Conservation (phyloP, 2,888 invertebrate species). For the Allophyes oxyacanthae region DNA sequence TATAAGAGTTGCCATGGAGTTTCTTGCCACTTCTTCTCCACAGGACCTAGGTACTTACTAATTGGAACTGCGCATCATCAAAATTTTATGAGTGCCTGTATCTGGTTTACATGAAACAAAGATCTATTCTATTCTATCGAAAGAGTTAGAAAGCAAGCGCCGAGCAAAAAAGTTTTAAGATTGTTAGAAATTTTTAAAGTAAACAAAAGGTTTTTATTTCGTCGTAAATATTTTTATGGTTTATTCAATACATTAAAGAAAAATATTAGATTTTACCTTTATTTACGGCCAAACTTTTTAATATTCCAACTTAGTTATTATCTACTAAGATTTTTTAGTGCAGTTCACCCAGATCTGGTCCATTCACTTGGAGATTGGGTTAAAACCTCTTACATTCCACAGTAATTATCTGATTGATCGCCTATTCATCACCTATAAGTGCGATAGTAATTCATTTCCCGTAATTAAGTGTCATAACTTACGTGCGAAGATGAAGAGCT, state of each 20-base stretch:
- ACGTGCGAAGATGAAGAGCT: conserved; percentile 42
- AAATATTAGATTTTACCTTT: background rate
- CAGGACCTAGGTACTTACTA: too few species aligned
- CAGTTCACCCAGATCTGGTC: background rate
- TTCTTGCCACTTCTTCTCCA: too few species aligned
- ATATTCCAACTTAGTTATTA: background rate
- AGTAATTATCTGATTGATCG: conserved; percentile 39
- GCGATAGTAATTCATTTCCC: conserved; percentile 46
- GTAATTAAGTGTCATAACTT: conserved; percentile 50
- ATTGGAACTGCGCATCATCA: too few species aligned
- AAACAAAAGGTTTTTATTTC: conserved; percentile 17
- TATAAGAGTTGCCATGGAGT: too few species aligned
- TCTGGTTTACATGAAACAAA: too few species aligned
- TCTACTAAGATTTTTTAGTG: conserved; percentile 1
- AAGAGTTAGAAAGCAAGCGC: background rate
- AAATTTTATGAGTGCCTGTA: too few species aligned
- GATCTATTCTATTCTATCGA: too few species aligned
- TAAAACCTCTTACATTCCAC: conserved; percentile 23
- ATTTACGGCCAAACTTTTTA: conserved; percentile 1
- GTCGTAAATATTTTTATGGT: conserved; percentile 3
- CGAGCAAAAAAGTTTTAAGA: too few species aligned
- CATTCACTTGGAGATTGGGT: background rate
- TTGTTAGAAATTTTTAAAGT: background rate
- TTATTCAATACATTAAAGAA: background rate
- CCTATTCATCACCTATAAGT: conserved; percentile 50